phyloP scores from a whole-genome alignment of 2,797 vertebrate genomes.

The Oryzias sinensis region DNA sequence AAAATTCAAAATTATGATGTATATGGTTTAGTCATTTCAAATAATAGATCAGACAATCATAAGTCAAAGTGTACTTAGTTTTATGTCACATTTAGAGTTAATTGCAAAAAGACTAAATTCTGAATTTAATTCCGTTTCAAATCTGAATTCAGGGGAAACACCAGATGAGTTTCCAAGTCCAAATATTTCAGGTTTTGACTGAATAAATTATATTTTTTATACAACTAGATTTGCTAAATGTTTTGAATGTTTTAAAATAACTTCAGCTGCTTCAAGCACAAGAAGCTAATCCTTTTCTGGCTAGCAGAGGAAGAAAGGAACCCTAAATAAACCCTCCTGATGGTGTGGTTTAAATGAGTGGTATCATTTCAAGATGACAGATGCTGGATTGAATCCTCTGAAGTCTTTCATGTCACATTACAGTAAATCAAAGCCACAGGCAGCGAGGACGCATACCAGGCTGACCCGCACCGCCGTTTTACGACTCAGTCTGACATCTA shows the following conservation, averaged over 20 bases:
- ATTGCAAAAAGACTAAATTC: no score
- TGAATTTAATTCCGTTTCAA: no score
- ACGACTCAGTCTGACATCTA: conserved; percentile 57
- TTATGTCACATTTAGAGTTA: no score
- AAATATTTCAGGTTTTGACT: no score
- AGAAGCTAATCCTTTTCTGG: neutral
- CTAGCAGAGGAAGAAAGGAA: conserved; percentile 11
- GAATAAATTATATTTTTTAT: no score
- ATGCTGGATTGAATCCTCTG: conserved; percentile 9
- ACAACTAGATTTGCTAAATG: neutral
- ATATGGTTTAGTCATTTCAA: no score
- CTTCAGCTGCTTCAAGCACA: neutral
- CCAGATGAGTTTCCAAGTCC: no score
- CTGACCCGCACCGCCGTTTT: conserved; percentile 3
- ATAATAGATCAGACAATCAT: no score
- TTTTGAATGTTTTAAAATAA: conserved; percentile 1
- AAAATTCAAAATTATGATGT: no score
- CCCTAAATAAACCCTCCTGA: conserved; percentile 17
- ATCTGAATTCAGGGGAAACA: no score
- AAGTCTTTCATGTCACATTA: conserved; percentile 16
- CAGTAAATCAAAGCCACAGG: conserved; percentile 21
- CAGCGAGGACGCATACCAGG: conserved; percentile 15
- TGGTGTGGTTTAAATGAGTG: conserved; percentile 21
- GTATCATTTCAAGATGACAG: conserved; percentile 19
- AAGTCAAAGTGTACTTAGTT: no score